A percentile compares a stretch with the other conserved stretches of the same genome.
Evolutionary conservation across 2,113 vertebrate species (phyloP).

Genomic region (Microcebus murinus): DNA sequence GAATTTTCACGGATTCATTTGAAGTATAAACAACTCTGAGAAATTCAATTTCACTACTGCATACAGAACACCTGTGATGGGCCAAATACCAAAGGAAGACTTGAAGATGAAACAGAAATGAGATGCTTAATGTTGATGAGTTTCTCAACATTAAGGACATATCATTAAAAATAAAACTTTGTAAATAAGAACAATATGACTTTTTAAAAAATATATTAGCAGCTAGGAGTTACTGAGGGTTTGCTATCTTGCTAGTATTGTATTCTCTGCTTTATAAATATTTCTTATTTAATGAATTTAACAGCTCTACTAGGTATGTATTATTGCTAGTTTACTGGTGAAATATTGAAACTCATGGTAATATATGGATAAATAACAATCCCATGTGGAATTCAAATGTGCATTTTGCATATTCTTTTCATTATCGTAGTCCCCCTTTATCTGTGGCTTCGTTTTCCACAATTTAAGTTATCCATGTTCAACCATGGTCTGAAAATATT

Average conservation of each 20-base stretch:
- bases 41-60: slow-evolving; percentile 22
- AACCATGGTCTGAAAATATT: background rate
- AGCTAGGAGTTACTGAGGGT: background rate
- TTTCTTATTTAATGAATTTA: background rate
- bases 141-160: background rate
- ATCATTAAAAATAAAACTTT: background rate
- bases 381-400: background rate
- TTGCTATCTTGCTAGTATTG: background rate
- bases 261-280: background rate
- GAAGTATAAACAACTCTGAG: slow-evolving; percentile 39
- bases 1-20: slow-evolving; percentile 40
- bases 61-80: background rate
- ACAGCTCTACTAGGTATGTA: background rate
- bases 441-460: background rate
- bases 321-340: background rate
- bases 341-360: background rate
- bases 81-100: background rate
- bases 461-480: background rate
- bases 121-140: background rate
- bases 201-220: background rate
- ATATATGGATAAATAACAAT: background rate
- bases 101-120: background rate
- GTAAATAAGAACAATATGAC: background rate
- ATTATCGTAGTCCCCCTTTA: background rate
- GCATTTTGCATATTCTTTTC: background rate